Evolutionary conservation across 2,797 vertebrate species (phyloP).

Genomic region (Helarctos malayanus): DNA sequence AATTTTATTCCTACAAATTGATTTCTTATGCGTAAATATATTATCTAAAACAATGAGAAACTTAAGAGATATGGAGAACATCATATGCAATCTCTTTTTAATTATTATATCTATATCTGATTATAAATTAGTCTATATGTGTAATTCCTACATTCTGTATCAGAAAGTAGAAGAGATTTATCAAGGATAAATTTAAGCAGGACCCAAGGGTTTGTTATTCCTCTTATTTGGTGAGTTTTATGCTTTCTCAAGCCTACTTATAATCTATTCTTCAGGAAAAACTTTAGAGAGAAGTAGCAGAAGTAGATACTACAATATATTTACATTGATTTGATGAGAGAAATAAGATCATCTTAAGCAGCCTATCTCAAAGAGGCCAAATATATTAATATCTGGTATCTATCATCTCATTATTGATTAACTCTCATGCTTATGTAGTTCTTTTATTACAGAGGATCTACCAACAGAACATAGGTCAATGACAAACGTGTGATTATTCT

Average conservation of each 20-base stretch:
- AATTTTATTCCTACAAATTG: not conserved
- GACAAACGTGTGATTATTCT: not conserved
- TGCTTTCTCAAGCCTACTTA: not conserved
- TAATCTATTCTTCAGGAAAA: not conserved
- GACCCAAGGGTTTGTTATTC: not conserved
- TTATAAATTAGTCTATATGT: not conserved
- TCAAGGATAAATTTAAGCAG: not conserved
- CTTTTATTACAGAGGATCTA: not conserved
- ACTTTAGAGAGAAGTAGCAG: not conserved
- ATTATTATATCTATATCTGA: not conserved
- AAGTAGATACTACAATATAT: not conserved
- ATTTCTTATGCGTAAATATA: not conserved
- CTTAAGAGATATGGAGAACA: not conserved
- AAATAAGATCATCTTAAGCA: not conserved
- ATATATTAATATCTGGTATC: constrained; percentile 35
- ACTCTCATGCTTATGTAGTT: not conserved
- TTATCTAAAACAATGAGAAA: not conserved
- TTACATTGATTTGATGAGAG: not conserved
- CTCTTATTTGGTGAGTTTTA: not conserved
- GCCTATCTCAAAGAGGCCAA: not conserved
- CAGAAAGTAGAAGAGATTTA: not conserved
- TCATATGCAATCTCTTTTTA: not conserved
- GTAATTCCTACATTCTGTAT: not conserved
- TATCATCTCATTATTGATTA: constrained; percentile 15
- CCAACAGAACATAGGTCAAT: not conserved